Conservation (phyloP, 2,888 invertebrate genomes). For the Scotopteryx bipunctaria region DNA sequence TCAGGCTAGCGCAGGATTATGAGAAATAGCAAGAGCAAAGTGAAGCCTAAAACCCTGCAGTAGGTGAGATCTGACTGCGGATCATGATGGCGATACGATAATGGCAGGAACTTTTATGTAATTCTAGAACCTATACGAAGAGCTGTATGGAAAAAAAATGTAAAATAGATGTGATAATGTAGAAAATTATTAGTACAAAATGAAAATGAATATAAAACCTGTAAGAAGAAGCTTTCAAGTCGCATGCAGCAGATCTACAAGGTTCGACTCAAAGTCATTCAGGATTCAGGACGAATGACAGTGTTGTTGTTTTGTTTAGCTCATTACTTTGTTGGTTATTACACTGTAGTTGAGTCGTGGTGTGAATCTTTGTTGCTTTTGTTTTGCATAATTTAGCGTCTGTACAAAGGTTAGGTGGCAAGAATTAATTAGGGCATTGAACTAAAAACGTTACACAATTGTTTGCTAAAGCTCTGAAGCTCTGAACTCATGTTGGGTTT, state of each 20-base stretch:
- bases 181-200: too few species aligned
- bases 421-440: neutral
- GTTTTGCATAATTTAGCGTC: neutral
- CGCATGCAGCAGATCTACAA: constrained; percentile 9
- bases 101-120: too few species aligned
- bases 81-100: too few species aligned
- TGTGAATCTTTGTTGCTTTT: constrained; percentile 5
- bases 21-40: too few species aligned
- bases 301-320: constrained; percentile 16
- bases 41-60: too few species aligned
- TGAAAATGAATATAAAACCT: neutral
- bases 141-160: too few species aligned
- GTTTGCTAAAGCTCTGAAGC: too few species aligned
- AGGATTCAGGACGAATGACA: constrained; percentile 11
- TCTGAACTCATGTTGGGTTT: too few species aligned
- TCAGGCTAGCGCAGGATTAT: too few species aligned
- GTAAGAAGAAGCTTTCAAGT: constrained; percentile 14
- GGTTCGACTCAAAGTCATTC: constrained; percentile 11
- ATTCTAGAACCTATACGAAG: too few species aligned
- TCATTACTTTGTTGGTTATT: constrained; percentile 16
- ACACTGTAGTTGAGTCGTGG: constrained; percentile 13
- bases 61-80: too few species aligned
- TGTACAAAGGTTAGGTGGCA: neutral
- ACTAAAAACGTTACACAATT: neutral
- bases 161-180: too few species aligned